These are phyloP conservation scores for Papilio polyxenes DNA, from an alignment of 1,140 invertebrate genomes.

Conservation along the genomic window DNA sequence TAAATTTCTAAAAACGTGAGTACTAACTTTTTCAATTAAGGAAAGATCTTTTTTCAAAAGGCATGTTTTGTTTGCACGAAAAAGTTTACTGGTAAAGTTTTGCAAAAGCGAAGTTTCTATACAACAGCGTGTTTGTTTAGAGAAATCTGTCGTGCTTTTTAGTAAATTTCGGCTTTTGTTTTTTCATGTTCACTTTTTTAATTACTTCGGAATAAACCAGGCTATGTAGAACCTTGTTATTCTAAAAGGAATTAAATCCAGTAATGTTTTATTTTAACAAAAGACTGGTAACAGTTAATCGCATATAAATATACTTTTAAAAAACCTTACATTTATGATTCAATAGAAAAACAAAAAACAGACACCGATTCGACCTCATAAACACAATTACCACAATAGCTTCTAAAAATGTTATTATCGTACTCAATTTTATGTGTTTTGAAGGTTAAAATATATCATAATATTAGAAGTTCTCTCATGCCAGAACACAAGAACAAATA, in stretches of 20 bases:
- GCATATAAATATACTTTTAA: not conserved
- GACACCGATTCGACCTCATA: not conserved
- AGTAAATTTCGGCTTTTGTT: not conserved
- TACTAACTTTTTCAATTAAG: not conserved
- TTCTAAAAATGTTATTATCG: not conserved
- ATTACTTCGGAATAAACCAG: not conserved
- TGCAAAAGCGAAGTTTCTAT: not conserved
- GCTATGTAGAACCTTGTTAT: not conserved
- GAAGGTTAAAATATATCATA: slow-evolving; percentile 1
- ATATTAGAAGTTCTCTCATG: not conserved
- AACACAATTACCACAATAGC: not conserved
- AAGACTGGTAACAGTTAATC: not conserved
- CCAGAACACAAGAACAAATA: not conserved
- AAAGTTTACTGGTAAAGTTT: not conserved
- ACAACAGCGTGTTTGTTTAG: not conserved
- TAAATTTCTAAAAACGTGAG: not conserved
- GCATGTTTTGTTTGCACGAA: not conserved
- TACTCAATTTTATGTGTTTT: not conserved
- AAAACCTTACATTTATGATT: not conserved
- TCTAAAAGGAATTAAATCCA: not conserved
- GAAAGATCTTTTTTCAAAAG: not conserved
- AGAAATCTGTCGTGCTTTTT: not conserved
- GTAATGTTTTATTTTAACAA: not conserved
- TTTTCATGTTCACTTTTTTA: no score
- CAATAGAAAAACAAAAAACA: not conserved